phyloP scores from a whole-genome alignment of 2,888 invertebrate genomes.

The Tillus elongatus region DNA sequence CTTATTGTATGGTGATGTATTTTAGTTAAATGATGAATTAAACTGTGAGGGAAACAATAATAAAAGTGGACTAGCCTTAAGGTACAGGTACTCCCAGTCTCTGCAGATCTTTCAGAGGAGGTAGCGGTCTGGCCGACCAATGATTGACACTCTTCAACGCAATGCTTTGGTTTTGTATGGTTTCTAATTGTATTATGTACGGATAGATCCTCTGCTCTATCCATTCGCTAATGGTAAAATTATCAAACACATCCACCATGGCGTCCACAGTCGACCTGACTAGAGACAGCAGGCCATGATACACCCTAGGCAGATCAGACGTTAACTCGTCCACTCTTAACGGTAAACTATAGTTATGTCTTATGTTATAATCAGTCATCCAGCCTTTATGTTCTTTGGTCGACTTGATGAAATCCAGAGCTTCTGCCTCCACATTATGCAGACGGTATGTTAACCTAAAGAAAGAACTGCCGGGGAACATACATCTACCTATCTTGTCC shows the following conservation, averaged over 20 bases:
- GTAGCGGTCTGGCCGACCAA: constrained; percentile 55
- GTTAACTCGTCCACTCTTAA: constrained; percentile 55
- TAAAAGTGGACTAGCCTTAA: too few species aligned
- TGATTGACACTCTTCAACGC: constrained; percentile 45
- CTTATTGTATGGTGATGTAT: too few species aligned
- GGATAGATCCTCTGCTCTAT: constrained; percentile 59
- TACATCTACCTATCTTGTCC: constrained; percentile 52
- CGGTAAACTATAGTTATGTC: constrained; percentile 60
- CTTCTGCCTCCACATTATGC: constrained; percentile 40
- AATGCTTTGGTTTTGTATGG: constrained; percentile 47
- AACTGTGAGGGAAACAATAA: too few species aligned
- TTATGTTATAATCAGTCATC: constrained; percentile 62
- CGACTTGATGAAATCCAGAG: constrained; percentile 37
- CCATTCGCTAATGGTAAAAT: constrained; percentile 54
- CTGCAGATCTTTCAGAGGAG: constrained; percentile 42
- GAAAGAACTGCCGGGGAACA: constrained; percentile 55
- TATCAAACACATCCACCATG: constrained; percentile 51
- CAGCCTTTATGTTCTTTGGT: constrained; percentile 45
- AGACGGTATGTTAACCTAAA: constrained; percentile 43
- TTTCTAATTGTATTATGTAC: constrained; percentile 44
- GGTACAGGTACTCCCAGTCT: constrained; percentile 43
- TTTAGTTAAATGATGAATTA: too few species aligned
- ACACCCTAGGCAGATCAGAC: constrained; percentile 47
- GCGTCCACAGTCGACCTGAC: constrained; percentile 48
- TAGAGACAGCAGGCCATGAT: constrained; percentile 48